Evolutionary conservation across 2,797 vertebrate genomes (phyloP).

Genomic region (Anguilla obscura): DNA sequence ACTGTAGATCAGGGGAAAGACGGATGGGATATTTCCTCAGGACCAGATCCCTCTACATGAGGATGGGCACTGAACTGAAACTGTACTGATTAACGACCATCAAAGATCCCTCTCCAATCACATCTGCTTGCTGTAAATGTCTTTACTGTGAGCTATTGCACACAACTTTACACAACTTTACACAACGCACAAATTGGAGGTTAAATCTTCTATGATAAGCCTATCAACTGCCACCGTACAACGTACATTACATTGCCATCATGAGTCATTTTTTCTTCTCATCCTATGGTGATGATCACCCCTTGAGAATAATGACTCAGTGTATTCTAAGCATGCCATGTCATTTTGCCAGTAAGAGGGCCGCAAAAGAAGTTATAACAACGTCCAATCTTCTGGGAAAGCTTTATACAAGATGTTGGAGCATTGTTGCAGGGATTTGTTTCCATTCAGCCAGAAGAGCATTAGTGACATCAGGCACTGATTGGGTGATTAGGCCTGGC

Average conservation of each 20-base stretch:
- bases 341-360: not conserved
- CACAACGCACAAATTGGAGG: not conserved
- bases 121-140: not conserved
- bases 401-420: too few relatives aligned
- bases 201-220: slow-evolving; percentile 3
- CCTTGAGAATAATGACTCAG: not conserved
- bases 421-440: too few relatives aligned
- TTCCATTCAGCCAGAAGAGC: too few relatives aligned
- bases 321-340: not conserved
- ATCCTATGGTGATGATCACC: not conserved
- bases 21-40: not conserved
- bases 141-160: not conserved
- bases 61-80: not conserved
- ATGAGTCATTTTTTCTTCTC: not conserved
- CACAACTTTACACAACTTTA: not conserved
- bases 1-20: not conserved
- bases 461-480: too few relatives aligned
- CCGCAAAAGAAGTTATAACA: too few relatives aligned
- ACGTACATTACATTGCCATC: not conserved
- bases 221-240: not conserved
- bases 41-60: not conserved
- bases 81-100: not conserved
- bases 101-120: not conserved
- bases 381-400: too few relatives aligned
- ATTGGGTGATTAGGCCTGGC: too few relatives aligned